A percentile compares a stretch with the other conserved stretches of the same genome.
These are phyloP conservation scores for Harpalus rufipes DNA, from an alignment of 2,888 invertebrate species.

Conservation along the genomic window DNA sequence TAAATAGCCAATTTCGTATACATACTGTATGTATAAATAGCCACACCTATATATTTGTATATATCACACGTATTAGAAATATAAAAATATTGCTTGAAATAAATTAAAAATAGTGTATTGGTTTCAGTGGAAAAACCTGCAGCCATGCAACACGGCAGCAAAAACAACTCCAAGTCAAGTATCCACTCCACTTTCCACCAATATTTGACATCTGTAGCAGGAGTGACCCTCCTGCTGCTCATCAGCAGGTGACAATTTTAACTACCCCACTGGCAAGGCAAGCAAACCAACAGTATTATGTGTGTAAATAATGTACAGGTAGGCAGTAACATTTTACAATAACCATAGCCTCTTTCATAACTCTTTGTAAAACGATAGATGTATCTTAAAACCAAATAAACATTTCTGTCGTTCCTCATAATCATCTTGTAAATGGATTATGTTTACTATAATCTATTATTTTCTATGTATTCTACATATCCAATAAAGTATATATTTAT, in stretches of 20 bases:
- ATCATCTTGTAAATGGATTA: constrained; percentile 59
- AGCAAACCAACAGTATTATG: constrained; percentile 56
- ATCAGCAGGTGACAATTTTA: constrained; percentile 61
- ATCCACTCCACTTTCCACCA: constrained; percentile 42
- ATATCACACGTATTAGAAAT: too few species aligned
- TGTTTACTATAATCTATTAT: constrained; percentile 45
- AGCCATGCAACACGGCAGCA: constrained; percentile 83
- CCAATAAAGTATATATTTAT: constrained; percentile 66
- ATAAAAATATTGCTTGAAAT: background rate
- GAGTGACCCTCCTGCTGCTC: constrained; percentile 17
- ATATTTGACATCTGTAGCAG: constrained; percentile 19
- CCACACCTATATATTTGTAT: too few species aligned
- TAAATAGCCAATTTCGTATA: too few species aligned
- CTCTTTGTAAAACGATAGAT: constrained; percentile 63
- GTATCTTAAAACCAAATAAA: constrained; percentile 45
- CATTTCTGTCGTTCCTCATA: constrained; percentile 55
- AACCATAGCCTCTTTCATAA: constrained; percentile 60
- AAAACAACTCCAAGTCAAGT: constrained; percentile 68
- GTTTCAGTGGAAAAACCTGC: constrained; percentile 82
- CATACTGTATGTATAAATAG: too few species aligned
- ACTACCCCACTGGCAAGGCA: background rate
- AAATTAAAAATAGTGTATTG: constrained; percentile 50
- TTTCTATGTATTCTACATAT: constrained; percentile 63
- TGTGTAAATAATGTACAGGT: constrained; percentile 65
- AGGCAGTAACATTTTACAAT: constrained; percentile 59